Conservation (phyloP, 2,888 invertebrate genomes). For the Diabrotica balteata region DNA sequence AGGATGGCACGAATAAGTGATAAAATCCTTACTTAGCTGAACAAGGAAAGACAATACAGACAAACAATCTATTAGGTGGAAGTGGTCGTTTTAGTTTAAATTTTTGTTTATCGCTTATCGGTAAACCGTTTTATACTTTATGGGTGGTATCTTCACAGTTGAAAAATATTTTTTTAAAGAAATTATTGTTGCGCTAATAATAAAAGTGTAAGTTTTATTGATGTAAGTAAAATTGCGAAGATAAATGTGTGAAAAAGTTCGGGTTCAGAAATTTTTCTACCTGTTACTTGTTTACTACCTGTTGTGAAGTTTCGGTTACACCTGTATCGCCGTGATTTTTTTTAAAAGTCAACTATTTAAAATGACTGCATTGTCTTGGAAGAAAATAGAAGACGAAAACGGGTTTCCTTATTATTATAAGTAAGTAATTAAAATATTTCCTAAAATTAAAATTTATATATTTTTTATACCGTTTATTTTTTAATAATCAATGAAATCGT, state of each 20-base stretch:
- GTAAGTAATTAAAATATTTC: slow-evolving; percentile 57
- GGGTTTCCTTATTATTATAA: slow-evolving; percentile 68
- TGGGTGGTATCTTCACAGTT: no score
- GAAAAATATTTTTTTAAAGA: no score
- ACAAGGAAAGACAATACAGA: slow-evolving; percentile 14
- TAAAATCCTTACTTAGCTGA: slow-evolving; percentile 6
- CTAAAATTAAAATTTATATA: neutral
- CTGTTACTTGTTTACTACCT: slow-evolving; percentile 6
- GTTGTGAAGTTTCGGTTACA: neutral
- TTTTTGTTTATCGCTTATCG: slow-evolving; percentile 1
- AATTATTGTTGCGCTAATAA: no score
- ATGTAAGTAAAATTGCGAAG: no score
- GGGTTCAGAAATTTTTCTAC: neutral
- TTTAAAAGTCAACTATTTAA: slow-evolving; percentile 7
- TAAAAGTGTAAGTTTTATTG: no score
- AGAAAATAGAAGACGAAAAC: slow-evolving; percentile 67
- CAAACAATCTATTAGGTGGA: neutral
- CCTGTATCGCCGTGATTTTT: slow-evolving; percentile 14
- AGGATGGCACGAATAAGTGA: slow-evolving; percentile 5
- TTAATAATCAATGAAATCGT: no score
- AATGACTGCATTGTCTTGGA: slow-evolving; percentile 56
- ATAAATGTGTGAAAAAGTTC: no score
- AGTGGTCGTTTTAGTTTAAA: slow-evolving; percentile 12
- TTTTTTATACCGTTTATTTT: no score
- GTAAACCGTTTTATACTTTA: neutral